Base-by-base conservation (phyloP, 2,797 vertebrate genomes). In the Potorous gilbertii region DNA sequence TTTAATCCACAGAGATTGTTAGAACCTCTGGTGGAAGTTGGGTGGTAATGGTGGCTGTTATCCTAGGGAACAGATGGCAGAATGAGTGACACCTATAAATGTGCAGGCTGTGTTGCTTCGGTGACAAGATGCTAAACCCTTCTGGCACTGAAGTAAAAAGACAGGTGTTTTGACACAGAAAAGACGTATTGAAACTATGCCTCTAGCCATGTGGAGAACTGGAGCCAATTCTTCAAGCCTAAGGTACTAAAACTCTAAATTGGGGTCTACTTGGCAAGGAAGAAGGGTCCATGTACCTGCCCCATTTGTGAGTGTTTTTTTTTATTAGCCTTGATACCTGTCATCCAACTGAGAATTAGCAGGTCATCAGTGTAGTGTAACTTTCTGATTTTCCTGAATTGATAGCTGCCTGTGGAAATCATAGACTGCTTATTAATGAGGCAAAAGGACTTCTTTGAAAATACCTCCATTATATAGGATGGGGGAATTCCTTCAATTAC, bases 61-160 rank as follows among this genome's bases (percentile, higher is more conserved):
- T 98, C 98, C 98, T 98, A 97, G 98, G 97, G 98, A 99, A 98
- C 99, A 98, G 98, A 98, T 98, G 98, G 98, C 90, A 96, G 97
- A 98, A 97, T 98, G 98, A 98, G 98, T 98, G 98, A 98, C 98
- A 98, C 98, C 98, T 98, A 98, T 98, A 98, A 98, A 98, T 98
- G 98, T 98, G 97, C 98, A 98, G 98, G 97, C 98, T 98, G 97
- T 98, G 97, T 98, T 98, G 98, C 97, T 98, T 98, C 97, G 94
- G 97, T 98, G 98, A 98, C 97, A 99, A 98, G 98, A 98, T 98
- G 98, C 98, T 98, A 98, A 99, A 98, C 97, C 98, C 98, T 98
- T 97, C 98, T 98, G 98, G 98, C 98, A 98, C 97, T 97, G 94
- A 98, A 98, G 98, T 98, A 98, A 98, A 98, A 98, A 98, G 98